Evolutionary conservation across 2,113 vertebrate species (phyloP), one percentile per base, ranked within the genome.

Genomic region (Eudyptes chrysolophus): DNA sequence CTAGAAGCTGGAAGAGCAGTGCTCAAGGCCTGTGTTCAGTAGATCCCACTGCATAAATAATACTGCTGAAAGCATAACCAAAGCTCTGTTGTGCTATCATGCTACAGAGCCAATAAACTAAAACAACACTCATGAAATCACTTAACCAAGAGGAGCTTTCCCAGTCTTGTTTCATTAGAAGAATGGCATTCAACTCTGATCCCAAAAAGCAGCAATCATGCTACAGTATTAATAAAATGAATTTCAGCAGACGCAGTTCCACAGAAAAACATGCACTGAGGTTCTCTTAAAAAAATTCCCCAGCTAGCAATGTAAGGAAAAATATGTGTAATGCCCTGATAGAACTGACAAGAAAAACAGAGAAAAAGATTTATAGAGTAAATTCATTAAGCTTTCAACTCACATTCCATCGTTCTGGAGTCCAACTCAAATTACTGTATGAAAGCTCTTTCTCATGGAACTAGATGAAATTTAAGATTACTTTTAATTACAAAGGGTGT

Each of bases 401-500:
- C 24, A 1, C 97, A 97, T 97, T 97, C 97, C 95, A 96, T 87
- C 96, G 21, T 94, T 96, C 92, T 95, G 92, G 85, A 96, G 97
- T 94, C 95, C 91, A 95, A 95, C 93, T 97, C 93, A 92, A 94
- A 96, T 97, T 97, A 96, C 97, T 93, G 87, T 96, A 97, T 97
- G 95, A 97, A 97, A 92, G 95, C 95, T 95, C 94, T 86, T 97
- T 97, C 97, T 98, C 97, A 97, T 97, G 97, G 93, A 96, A 92
- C 88, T 66, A 97, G 97, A 97, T 97, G 95, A 97, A 98, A 97
- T 96, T 97, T 95, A 97, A 98, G 97, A 98, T 98, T 97, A 97
- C 94, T 98, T 98, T 98, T 98, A 97, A 98, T 98, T 97, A 97
- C 97, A 97, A 97, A 97, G 97, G 97, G 96, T 97, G 96, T 98